Evolutionary conservation across 2,888 invertebrate species (phyloP).

Genomic region (Meliscaeva auricollis): DNA sequence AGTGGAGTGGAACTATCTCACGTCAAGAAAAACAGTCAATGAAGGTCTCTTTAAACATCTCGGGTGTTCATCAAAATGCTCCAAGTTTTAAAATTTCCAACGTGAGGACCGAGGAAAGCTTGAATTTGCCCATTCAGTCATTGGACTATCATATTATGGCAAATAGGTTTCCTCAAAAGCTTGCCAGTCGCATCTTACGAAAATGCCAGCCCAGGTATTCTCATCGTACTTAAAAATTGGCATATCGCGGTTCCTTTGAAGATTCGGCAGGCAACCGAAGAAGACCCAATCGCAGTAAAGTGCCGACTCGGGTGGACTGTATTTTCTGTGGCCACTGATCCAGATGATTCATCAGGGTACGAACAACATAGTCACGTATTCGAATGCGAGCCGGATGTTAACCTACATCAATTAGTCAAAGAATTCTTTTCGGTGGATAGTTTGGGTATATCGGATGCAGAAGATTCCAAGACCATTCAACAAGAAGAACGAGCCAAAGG

Average conservation of each 20-base stretch:
- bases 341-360: not conserved
- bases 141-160: not conserved
- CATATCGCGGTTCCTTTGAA: not conserved
- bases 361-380: not conserved
- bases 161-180: not conserved
- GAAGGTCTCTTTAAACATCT: not conserved
- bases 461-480: too few species aligned
- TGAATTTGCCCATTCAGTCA: not conserved
- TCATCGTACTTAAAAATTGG: not conserved
- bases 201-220: not conserved
- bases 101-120: not conserved
- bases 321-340: not conserved
- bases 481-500: too few species aligned
- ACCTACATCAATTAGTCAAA: too few species aligned
- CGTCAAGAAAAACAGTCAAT: conserved; percentile 7
- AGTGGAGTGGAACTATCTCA: conserved; percentile 22
- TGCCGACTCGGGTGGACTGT: not conserved
- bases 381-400: too few species aligned
- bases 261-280: not conserved
- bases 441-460: too few species aligned
- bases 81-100: not conserved
- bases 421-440: too few species aligned
- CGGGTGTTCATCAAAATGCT: not conserved
- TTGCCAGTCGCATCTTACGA: not conserved
- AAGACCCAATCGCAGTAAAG: not conserved